phyloP scores from a whole-genome alignment of 2,797 vertebrate genomes.

The Chloroceryle amazona region DNA sequence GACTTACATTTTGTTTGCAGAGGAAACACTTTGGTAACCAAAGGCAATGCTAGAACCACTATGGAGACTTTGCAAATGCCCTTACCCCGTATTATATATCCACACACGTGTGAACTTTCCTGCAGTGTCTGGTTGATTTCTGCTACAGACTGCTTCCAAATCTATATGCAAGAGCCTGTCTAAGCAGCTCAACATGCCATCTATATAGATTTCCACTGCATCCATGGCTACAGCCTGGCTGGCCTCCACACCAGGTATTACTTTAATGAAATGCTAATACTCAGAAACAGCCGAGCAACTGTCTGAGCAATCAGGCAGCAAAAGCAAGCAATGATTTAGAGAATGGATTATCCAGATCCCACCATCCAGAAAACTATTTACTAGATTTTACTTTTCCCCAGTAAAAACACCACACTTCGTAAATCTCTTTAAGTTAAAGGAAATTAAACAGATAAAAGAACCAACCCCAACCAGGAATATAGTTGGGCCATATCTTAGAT shows the following conservation, averaged over 20 bases:
- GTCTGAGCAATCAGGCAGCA: background rate
- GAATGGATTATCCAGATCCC: background rate
- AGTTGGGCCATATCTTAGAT: background rate
- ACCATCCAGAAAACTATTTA: background rate
- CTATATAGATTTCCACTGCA: background rate
- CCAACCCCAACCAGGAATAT: background rate
- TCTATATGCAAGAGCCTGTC: background rate
- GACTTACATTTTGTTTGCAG: background rate
- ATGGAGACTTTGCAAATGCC: background rate
- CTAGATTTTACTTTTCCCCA: background rate
- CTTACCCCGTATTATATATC: background rate
- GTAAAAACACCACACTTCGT: background rate
- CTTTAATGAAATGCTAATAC: background rate
- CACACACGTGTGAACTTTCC: background rate
- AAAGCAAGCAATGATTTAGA: background rate
- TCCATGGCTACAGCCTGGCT: background rate
- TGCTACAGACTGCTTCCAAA: background rate
- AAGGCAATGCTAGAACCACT: background rate
- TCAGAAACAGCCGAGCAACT: background rate
- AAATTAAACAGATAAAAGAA: constrained; percentile 15
- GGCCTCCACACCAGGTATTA: background rate
- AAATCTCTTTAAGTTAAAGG: constrained; percentile 10
- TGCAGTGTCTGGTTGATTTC: background rate
- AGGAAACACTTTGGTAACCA: background rate
- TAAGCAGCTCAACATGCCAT: background rate